These are phyloP conservation scores for Nannoperca australis DNA, from an alignment of 2,797 vertebrate species.

Conservation along the genomic window DNA sequence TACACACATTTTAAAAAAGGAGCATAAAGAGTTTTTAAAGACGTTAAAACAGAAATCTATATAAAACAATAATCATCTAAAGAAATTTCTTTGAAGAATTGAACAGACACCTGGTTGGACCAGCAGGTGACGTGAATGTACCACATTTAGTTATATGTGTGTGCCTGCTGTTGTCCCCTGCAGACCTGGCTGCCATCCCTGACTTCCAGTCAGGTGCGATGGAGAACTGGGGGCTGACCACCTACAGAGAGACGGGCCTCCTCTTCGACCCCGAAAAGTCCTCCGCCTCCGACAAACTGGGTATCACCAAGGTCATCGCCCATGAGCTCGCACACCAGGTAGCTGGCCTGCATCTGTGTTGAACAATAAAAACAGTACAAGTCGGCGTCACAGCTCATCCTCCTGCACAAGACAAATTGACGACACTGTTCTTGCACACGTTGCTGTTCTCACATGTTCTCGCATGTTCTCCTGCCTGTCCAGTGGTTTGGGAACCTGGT, in stretches of 20 bases:
- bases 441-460: background rate
- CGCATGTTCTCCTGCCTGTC: slow-evolving; percentile 9
- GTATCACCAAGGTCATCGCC: slow-evolving; percentile 89
- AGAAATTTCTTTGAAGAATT: background rate
- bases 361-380: background rate
- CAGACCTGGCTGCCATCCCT: slow-evolving; percentile 94
- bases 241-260: slow-evolving; percentile 89
- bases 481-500: slow-evolving; percentile 98
- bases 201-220: slow-evolving; percentile 95
- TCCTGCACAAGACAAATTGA: no score
- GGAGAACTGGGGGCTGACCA: slow-evolving; percentile 97
- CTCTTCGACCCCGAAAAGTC: slow-evolving; percentile 89
- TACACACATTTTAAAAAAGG: background rate
- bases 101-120: background rate
- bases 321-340: slow-evolving; percentile 96
- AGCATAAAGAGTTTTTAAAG: background rate
- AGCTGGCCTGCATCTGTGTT: background rate
- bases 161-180: slow-evolving; percentile 14
- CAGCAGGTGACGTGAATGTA: background rate
- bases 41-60: background rate
- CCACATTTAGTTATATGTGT: background rate
- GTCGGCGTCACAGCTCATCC: background rate
- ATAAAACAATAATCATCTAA: background rate
- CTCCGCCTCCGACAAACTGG: slow-evolving; percentile 88
- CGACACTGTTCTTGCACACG: background rate